Evolutionary conservation across 2,113 vertebrate genomes (phyloP).

Genomic region (Periophthalmus modestus): DNA sequence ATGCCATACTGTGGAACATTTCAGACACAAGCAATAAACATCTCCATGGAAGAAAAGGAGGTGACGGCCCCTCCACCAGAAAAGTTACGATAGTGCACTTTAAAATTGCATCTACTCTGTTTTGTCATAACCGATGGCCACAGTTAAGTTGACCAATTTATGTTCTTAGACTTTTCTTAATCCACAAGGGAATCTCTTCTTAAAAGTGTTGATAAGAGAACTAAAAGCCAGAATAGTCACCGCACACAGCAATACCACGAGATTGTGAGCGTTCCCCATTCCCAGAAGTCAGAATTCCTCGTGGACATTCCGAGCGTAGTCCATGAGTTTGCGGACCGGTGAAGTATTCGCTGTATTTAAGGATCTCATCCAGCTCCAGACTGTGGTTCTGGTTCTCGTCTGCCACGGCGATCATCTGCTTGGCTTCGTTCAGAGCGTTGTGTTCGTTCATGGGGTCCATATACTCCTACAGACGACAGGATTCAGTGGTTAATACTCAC

Average conservation of each 20-base stretch:
- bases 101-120: too few species aligned
- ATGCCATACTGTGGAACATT: too few species aligned
- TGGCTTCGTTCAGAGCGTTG: slow-evolving; percentile 94
- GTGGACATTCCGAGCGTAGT: slow-evolving; percentile 94
- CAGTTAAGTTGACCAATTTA: neutral
- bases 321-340: slow-evolving; percentile 99
- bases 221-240: neutral
- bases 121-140: too few species aligned
- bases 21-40: too few species aligned
- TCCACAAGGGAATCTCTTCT: neutral
- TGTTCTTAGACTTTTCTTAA: neutral
- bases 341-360: slow-evolving; percentile 97
- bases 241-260: neutral
- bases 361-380: slow-evolving; percentile 91
- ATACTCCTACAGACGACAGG: slow-evolving; percentile 82
- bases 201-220: neutral
- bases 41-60: too few species aligned
- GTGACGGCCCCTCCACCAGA: too few species aligned
- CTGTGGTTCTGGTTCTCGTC: slow-evolving; percentile 95
- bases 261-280: neutral
- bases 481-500: neutral
- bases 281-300: slow-evolving; percentile 89
- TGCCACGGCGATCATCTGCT: slow-evolving; percentile 97
- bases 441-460: slow-evolving; percentile 99
- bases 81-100: too few species aligned